Conservation (phyloP, 2,888 invertebrate genomes). For the Merodon equestris region DNA sequence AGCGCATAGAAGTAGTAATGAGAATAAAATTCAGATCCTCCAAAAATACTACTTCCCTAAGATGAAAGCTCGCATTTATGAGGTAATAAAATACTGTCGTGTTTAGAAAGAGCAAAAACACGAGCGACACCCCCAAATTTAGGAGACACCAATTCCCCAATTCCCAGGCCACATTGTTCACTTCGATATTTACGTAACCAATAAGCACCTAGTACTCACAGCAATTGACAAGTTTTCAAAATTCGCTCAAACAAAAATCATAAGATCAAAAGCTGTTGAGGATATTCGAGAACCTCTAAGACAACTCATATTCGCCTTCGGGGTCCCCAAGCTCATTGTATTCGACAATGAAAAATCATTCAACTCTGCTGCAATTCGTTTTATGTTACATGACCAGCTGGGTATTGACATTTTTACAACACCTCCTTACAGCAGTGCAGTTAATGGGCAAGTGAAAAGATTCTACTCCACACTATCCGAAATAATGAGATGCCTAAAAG, state of each 20-base stretch:
- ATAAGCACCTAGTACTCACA: background rate
- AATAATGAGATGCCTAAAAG: no score
- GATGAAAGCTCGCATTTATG: conserved; percentile 1
- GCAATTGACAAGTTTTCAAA: conserved; percentile 31
- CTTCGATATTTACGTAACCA: conserved; percentile 22
- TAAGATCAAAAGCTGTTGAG: conserved; percentile 17
- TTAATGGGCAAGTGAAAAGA: no score
- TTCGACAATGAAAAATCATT: conserved; percentile 12
- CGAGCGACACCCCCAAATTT: background rate
- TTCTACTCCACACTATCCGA: no score
- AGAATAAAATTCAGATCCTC: background rate
- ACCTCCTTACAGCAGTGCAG: conserved; percentile 19
- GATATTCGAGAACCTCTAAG: background rate
- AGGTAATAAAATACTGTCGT: conserved; percentile 8
- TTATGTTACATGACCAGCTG: conserved; percentile 22
- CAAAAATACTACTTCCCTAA: conserved; percentile 4
- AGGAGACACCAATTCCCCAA: no score
- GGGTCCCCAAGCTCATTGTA: conserved; percentile 14
- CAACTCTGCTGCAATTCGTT: background rate
- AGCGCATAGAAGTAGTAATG: background rate
- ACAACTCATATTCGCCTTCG: conserved; percentile 27
- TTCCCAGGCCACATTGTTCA: conserved; percentile 40
- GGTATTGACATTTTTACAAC: conserved; percentile 25
- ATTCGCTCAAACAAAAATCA: conserved; percentile 22
- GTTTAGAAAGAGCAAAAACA: conserved; percentile 32